These are phyloP conservation scores for Loxodonta africana DNA, from an alignment of 2,113 vertebrate genomes.

Conservation along the genomic window DNA sequence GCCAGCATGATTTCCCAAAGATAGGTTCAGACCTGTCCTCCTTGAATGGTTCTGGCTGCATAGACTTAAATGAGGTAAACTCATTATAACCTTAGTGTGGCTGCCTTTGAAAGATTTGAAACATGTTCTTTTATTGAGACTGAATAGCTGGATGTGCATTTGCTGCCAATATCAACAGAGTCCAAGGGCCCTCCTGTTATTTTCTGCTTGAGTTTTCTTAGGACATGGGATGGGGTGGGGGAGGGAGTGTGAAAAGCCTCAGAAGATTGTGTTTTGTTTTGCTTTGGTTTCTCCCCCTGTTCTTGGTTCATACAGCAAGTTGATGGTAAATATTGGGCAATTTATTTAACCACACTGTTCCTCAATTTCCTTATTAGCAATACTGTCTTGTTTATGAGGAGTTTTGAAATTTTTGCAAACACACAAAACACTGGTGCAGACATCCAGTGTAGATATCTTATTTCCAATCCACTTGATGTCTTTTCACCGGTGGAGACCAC, in stretches of 20 bases:
- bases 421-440: constrained; percentile 9
- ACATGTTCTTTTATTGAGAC: constrained; percentile 72
- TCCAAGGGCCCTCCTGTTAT: constrained; percentile 68
- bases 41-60: constrained; percentile 42
- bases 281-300: not conserved
- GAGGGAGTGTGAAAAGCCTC: constrained; percentile 62
- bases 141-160: constrained; percentile 63
- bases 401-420: constrained; percentile 74
- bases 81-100: constrained; percentile 53
- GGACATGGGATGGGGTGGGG: constrained; percentile 53
- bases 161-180: constrained; percentile 79
- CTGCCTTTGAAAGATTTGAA: constrained; percentile 66
- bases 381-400: constrained; percentile 76
- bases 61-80: constrained; percentile 70
- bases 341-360: constrained; percentile 77
- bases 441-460: not conserved
- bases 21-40: constrained; percentile 52
- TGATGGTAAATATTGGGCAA: constrained; percentile 83
- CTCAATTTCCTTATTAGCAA: constrained; percentile 83
- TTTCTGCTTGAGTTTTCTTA: constrained; percentile 78
- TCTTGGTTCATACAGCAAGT: constrained; percentile 73
- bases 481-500: not conserved
- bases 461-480: constrained; percentile 50
- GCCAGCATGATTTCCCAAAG: constrained; percentile 64
- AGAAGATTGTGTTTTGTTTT: constrained; percentile 77